Evolutionary conservation across 2,888 invertebrate species (phyloP).

Genomic region (Dolomedes plantarius): DNA sequence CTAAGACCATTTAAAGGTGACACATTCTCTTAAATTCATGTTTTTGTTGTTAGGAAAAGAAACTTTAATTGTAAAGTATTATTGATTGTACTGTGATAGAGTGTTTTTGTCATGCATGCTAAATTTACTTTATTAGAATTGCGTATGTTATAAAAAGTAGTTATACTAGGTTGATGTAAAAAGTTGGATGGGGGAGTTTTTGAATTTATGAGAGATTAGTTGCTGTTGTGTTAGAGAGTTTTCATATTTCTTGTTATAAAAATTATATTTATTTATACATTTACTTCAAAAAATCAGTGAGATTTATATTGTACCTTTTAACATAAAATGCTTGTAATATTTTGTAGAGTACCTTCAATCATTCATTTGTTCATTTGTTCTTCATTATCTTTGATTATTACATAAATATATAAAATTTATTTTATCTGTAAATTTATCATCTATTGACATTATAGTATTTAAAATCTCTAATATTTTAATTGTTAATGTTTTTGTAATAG

Average conservation of each 20-base stretch:
- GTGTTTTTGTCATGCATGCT: background rate
- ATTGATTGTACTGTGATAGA: slow-evolving; percentile 5
- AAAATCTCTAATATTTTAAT: no score
- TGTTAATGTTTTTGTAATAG: no score
- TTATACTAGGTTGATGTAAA: background rate
- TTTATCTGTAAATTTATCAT: no score
- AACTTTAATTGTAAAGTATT: background rate
- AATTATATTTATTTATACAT: background rate
- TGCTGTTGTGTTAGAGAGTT: background rate
- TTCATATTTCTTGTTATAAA: background rate
- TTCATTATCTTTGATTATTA: no score
- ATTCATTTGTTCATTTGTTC: no score
- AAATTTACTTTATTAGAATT: background rate
- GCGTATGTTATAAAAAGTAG: background rate
- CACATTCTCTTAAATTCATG: no score
- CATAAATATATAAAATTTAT: no score
- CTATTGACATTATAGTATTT: no score
- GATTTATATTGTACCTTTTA: background rate
- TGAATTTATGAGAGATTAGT: background rate
- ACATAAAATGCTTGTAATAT: no score
- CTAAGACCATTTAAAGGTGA: no score
- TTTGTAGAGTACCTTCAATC: no score
- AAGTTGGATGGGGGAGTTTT: background rate
- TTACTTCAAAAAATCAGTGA: background rate
- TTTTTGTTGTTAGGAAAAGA: no score